Evolutionary conservation across 2,113 vertebrate genomes (phyloP), one percentile per base, ranked within the genome.

Genomic region (Zosterops japonicus): DNA sequence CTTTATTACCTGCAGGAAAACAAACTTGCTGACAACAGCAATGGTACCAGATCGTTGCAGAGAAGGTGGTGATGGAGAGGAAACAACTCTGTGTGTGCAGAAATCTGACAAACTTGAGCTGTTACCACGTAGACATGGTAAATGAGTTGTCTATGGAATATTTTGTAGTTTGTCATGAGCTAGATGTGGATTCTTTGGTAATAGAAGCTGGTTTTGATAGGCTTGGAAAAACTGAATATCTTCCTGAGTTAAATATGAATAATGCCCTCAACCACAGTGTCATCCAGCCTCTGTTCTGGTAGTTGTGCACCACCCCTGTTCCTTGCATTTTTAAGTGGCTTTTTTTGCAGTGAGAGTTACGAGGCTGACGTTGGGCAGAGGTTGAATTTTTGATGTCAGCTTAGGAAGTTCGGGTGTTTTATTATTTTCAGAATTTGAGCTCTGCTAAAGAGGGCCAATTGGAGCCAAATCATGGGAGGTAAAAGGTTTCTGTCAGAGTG

Each of bases 61-160:
- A 77, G 83, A 33, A 47, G 89, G 79, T 90, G 71, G 72, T 94
- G 93, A 75, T 78, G 89, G 59, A 95, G 87, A 47, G 77, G 56
- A 70, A 74, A 21, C 41, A 33, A 22, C 44, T 67, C 29, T 36
- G 12, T 31, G 67, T 27, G 35, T 59, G 42, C 78, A 55, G 83
- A 60, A 44, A 29, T 78, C 17, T 42, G 49, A 63, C 47, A 59
- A 22, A 22, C 49, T 22, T 16, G 39, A 74, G 72, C 50, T 84
- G 27, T 59, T 70, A 61, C 22, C n/a, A 33, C 61, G 20, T 8
- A 5, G 79, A 46, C 11, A 3, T 31, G 47, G 44, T 35, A 71
- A 95, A 81, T 6, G 61, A 60, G 53, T 11, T 64, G 59, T 36
- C 8, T 5, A 1, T 85, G 59, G 61, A 46, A 22, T 50, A 25